These are phyloP conservation scores for Brachyhypopomus occidentalis DNA, from an alignment of 2,113 vertebrate species.

Conservation along the genomic window DNA sequence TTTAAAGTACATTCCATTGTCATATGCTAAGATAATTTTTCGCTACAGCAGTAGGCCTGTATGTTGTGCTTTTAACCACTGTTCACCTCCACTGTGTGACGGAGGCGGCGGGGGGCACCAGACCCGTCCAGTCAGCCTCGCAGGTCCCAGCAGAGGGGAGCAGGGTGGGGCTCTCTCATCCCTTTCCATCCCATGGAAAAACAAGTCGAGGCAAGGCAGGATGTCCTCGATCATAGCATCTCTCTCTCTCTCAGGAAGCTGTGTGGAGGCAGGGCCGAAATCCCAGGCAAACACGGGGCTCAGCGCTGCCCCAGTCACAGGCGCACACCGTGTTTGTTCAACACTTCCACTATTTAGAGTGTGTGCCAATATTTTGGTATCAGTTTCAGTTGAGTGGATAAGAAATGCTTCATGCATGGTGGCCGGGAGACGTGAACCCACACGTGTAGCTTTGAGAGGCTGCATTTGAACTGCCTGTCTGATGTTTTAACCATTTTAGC, in stretches of 20 bases:
- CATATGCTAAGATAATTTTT: no score
- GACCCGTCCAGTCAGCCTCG: no score
- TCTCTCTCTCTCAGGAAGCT: conserved; percentile 4
- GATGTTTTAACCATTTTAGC: no score
- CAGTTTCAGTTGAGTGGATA: conserved; percentile 9
- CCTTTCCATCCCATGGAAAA: conserved; percentile 35
- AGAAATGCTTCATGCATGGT: no score
- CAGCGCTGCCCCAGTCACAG: not conserved
- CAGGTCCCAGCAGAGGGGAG: not conserved
- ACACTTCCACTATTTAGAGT: not conserved
- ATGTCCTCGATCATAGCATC: not conserved
- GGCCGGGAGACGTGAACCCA: no score
- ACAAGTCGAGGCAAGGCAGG: not conserved
- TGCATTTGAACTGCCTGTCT: no score
- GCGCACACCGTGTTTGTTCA: not conserved
- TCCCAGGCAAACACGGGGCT: not conserved
- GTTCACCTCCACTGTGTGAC: no score
- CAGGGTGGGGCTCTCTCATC: not conserved
- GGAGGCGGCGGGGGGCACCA: no score
- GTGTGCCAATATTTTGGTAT: not conserved
- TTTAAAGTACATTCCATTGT: no score
- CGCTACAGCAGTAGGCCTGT: no score
- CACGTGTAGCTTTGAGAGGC: no score
- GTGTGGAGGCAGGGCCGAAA: not conserved
- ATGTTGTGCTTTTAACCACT: no score